Percentiles rank a stretch among this genome's conserved stretches.
Conservation (phyloP, 2,888 invertebrate species). For the Hypomecis atomaria region DNA sequence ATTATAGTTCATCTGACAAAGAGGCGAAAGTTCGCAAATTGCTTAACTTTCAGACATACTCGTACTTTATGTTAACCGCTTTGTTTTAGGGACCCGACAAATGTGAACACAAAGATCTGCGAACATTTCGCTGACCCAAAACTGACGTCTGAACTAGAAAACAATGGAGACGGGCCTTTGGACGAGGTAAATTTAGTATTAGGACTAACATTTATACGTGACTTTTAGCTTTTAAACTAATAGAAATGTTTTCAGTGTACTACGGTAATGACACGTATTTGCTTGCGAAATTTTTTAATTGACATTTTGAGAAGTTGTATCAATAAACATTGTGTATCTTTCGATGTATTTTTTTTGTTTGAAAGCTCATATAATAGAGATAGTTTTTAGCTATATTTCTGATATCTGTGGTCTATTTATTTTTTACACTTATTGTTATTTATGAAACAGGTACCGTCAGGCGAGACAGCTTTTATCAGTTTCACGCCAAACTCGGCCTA, state of each 20-base stretch:
- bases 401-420: too few relatives aligned
- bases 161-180: conserved; percentile 51
- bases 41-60: neutral
- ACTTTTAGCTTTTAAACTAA: too few relatives aligned
- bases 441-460: conserved; percentile 81
- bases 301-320: neutral
- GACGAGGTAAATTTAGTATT: conserved; percentile 59
- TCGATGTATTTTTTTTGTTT: neutral
- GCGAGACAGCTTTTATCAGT: conserved; percentile 91
- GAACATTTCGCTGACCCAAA: conserved; percentile 75
- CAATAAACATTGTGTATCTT: neutral
- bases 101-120: conserved; percentile 73
- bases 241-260: too few relatives aligned
- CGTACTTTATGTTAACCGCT: neutral
- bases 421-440: too few relatives aligned
- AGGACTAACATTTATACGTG: neutral
- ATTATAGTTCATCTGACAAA: neutral
- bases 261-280: too few relatives aligned
- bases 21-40: neutral
- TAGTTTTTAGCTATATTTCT: too few relatives aligned
- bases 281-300: neutral
- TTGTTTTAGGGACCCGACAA: conserved; percentile 65
- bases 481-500: conserved; percentile 89
- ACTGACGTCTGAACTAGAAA: conserved; percentile 54
- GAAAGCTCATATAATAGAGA: too few relatives aligned